phyloP scores from a whole-genome alignment of 1,140 invertebrate genomes.

The Drosophila repleta region DNA sequence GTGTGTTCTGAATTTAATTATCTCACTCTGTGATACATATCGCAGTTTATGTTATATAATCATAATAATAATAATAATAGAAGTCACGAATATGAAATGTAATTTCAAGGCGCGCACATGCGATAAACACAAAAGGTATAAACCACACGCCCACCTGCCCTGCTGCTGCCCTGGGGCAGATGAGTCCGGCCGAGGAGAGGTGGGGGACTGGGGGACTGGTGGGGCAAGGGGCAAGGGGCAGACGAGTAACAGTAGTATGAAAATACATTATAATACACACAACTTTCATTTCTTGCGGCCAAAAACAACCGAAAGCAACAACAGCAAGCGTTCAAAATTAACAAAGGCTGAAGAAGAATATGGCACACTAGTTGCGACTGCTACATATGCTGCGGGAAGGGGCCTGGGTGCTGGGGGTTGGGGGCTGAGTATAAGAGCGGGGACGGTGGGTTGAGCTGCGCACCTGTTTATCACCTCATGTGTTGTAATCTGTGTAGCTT shows the following conservation, averaged over 20 bases:
- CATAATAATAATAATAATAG: conserved; percentile 28
- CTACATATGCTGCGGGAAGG: background rate
- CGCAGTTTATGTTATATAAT: conserved; percentile 71
- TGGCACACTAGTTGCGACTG: conserved; percentile 40
- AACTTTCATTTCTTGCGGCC: conserved; percentile 79
- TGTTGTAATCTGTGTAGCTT: conserved; percentile 77
- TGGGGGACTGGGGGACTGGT: too few species aligned
- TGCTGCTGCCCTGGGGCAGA: conserved; percentile 5
- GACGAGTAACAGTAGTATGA: conserved; percentile 76
- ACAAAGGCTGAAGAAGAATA: conserved; percentile 65
- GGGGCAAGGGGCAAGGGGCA: conserved; percentile 29
- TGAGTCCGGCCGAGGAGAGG: background rate
- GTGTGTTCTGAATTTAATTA: conserved; percentile 47
- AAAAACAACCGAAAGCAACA: conserved; percentile 49
- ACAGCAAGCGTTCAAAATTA: conserved; percentile 70
- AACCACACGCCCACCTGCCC: conserved; percentile 15
- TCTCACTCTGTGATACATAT: conserved; percentile 46
- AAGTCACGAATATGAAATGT: conserved; percentile 76
- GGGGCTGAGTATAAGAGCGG: background rate
- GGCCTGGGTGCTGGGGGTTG: too few species aligned
- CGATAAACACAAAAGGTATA: conserved; percentile 58
- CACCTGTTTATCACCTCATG: conserved; percentile 79
- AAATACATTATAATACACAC: conserved; percentile 67
- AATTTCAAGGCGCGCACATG: conserved; percentile 79
- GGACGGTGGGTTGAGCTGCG: conserved; percentile 41